phyloP scores from a whole-genome alignment of 1,140 invertebrate genomes.

The Rhyacophila brunnea region DNA sequence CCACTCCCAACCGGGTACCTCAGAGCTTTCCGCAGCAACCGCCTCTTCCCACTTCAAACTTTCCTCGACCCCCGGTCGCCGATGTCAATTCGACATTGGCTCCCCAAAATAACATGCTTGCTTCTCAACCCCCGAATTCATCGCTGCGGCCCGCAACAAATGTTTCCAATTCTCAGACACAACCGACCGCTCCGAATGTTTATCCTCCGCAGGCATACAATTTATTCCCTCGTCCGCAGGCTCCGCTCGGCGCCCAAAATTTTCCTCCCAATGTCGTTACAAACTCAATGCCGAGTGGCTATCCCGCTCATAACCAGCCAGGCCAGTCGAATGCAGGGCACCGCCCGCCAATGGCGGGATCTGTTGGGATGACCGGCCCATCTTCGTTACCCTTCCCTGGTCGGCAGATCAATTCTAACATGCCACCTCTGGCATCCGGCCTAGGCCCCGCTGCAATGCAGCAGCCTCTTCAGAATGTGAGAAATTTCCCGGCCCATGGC shows the following conservation, averaged over 20 bases:
- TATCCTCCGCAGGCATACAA: slow-evolving; percentile 3
- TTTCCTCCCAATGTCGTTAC: background rate
- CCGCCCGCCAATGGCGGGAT: background rate
- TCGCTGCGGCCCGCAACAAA: slow-evolving; percentile 10
- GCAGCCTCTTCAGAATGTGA: slow-evolving; percentile 6
- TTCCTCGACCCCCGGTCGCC: background rate
- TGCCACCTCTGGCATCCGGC: slow-evolving; percentile 49
- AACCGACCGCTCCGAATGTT: background rate
- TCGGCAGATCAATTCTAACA: slow-evolving; percentile 50
- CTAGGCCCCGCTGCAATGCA: slow-evolving; percentile 36
- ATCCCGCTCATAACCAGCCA: background rate
- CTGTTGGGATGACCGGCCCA: background rate
- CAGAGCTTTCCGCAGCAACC: background rate
- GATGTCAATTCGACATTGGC: slow-evolving; percentile 1
- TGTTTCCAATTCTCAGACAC: slow-evolving; percentile 1
- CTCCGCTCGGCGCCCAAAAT: background rate
- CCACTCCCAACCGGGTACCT: background rate
- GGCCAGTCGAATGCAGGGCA: background rate
- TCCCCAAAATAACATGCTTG: background rate
- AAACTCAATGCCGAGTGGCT: background rate
- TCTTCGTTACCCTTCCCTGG: slow-evolving; percentile 36
- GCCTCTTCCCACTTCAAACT: background rate
- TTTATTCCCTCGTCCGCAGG: background rate
- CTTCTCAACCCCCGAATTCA: slow-evolving; percentile 1
- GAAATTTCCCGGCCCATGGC: background rate